Conservation (phyloP, 2,888 invertebrate genomes). For the Aethes cnicana region DNA sequence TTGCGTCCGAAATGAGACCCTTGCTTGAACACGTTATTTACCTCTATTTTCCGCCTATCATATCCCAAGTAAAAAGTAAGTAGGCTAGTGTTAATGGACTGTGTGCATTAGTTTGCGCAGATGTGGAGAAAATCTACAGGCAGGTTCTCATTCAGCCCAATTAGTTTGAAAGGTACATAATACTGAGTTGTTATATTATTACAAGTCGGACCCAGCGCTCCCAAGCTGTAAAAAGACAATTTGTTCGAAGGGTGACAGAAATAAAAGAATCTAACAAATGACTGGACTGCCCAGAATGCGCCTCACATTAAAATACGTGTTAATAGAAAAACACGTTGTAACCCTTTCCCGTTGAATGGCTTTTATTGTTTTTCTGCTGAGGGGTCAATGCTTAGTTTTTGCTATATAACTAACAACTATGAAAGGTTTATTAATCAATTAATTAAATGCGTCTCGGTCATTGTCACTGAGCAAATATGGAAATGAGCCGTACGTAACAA, state of each 20-base stretch:
- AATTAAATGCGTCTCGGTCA: slow-evolving; percentile 81
- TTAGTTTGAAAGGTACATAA: too few species aligned
- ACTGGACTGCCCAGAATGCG: slow-evolving; percentile 65
- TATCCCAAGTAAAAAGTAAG: too few species aligned
- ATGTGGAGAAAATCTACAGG: too few species aligned
- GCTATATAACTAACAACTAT: slow-evolving; percentile 62
- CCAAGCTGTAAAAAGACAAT: slow-evolving; percentile 42
- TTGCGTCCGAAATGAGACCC: too few species aligned
- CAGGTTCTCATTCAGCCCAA: too few species aligned
- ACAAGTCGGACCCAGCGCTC: not conserved
- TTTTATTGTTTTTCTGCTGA: slow-evolving; percentile 74
- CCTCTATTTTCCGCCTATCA: too few species aligned
- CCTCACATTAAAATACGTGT: slow-evolving; percentile 67
- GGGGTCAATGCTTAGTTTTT: slow-evolving; percentile 77
- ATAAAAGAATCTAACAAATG: slow-evolving; percentile 72
- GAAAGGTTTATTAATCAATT: slow-evolving; percentile 81
- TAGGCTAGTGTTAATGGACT: too few species aligned
- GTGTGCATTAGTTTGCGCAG: too few species aligned
- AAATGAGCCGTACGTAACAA: slow-evolving; percentile 72
- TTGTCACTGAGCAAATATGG: slow-evolving; percentile 78
- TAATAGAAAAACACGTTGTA: slow-evolving; percentile 74
- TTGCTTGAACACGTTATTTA: too few species aligned
- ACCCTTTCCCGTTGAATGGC: slow-evolving; percentile 70
- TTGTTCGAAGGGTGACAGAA: slow-evolving; percentile 54
- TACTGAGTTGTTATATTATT: too few species aligned